phyloP scores from a whole-genome alignment of 2,888 invertebrate genomes.

The Amphipyra berbera region DNA sequence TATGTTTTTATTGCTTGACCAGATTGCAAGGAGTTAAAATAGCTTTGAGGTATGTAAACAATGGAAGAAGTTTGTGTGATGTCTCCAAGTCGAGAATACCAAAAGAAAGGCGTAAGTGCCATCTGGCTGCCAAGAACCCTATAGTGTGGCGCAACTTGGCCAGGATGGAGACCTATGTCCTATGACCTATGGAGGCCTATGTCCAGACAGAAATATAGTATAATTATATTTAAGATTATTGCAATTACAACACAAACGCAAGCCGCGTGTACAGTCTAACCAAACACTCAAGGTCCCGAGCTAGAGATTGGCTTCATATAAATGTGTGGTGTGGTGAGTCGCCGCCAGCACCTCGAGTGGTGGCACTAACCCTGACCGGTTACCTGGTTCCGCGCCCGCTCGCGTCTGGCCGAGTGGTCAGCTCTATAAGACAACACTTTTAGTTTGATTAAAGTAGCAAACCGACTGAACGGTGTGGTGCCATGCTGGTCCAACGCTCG shows the following conservation, averaged over 20 bases:
- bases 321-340: neutral
- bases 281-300: conserved; percentile 8
- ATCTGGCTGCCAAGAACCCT: no score
- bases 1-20: no score
- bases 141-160: no score
- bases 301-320: conserved; percentile 11
- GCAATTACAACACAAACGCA: neutral
- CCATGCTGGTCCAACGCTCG: no score
- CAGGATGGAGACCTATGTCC: no score
- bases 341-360: neutral
- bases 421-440: neutral
- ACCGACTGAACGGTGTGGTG: neutral
- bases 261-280: neutral
- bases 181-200: no score
- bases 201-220: no score
- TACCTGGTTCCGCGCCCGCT: neutral
- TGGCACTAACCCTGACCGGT: conserved; percentile 2
- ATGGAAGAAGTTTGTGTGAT: no score
- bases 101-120: no score
- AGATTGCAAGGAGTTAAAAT: no score
- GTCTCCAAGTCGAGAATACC: no score
- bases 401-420: neutral
- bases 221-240: neutral
- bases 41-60: no score
- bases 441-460: neutral